Conservation (phyloP, 2,888 invertebrate species). For the Yponomeuta malinellus region DNA sequence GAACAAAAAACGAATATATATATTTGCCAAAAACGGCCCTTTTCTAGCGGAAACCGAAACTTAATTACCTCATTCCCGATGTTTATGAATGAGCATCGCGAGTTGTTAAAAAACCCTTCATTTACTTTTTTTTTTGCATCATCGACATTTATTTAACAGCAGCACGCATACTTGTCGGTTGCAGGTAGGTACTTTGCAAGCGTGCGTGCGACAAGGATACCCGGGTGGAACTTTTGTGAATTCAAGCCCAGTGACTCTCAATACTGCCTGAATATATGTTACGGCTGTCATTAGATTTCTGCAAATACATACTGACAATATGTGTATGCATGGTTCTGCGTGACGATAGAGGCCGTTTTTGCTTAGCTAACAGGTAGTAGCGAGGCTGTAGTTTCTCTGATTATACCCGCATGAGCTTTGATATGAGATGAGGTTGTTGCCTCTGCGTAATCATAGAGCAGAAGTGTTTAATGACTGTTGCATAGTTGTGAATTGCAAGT, state of each 20-base stretch:
- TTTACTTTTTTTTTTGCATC: no score
- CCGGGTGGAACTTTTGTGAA: no score
- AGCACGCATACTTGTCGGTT: no score
- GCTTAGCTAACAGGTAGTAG: not conserved
- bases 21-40: no score
- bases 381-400: not conserved
- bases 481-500: not conserved
- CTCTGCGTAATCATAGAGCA: not conserved
- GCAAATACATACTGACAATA: not conserved
- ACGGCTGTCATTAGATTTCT: not conserved
- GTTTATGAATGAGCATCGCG: no score
- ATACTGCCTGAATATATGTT: not conserved
- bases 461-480: conserved; percentile 3
- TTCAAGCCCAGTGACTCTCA: not conserved
- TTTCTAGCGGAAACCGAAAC: no score
- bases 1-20: no score
- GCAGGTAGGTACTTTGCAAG: no score
- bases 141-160: no score
- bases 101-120: no score
- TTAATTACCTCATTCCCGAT: no score
- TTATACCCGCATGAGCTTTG: not conserved
- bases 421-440: not conserved
- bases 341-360: not conserved
- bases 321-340: not conserved
- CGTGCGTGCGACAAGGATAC: no score